Evolutionary conservation across 2,113 vertebrate species (phyloP).

Genomic region (Oncorhynchus clarkii): DNA sequence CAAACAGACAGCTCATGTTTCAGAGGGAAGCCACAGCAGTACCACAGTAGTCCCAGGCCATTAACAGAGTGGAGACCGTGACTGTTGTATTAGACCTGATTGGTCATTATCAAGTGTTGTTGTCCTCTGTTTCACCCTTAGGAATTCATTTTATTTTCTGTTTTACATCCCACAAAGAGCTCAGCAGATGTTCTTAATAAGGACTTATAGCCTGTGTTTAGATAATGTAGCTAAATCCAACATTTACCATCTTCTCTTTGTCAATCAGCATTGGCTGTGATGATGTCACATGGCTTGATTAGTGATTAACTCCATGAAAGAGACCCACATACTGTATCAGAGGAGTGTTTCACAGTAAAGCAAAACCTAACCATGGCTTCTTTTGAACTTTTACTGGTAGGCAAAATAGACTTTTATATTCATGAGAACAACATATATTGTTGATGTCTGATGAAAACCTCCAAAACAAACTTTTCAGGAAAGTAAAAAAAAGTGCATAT

Average conservation of each 20-base stretch:
- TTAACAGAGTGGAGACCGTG: slow-evolving; percentile 30
- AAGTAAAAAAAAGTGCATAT: no score
- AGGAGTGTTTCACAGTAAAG: slow-evolving; percentile 19
- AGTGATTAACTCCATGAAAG: neutral
- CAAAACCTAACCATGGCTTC: neutral
- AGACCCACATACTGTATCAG: slow-evolving; percentile 7
- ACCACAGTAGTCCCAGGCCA: slow-evolving; percentile 32
- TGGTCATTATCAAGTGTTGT: slow-evolving; percentile 25
- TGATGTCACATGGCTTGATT: slow-evolving; percentile 14
- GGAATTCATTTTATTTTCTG: slow-evolving; percentile 10
- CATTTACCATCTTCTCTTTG: neutral
- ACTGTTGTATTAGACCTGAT: slow-evolving; percentile 6
- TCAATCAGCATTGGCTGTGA: slow-evolving; percentile 26
- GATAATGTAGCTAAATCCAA: neutral
- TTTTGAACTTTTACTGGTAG: neutral
- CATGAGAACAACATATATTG: no score
- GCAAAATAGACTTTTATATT: no score
- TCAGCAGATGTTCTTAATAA: neutral
- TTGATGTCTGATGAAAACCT: no score
- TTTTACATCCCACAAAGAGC: neutral
- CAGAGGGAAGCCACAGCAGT: slow-evolving; percentile 55
- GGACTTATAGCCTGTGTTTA: neutral
- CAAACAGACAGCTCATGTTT: slow-evolving; percentile 57
- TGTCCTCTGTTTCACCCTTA: slow-evolving; percentile 19
- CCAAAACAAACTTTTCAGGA: no score